These are phyloP conservation scores for Mantis religiosa DNA, from an alignment of 2,888 invertebrate species.

Conservation along the genomic window DNA sequence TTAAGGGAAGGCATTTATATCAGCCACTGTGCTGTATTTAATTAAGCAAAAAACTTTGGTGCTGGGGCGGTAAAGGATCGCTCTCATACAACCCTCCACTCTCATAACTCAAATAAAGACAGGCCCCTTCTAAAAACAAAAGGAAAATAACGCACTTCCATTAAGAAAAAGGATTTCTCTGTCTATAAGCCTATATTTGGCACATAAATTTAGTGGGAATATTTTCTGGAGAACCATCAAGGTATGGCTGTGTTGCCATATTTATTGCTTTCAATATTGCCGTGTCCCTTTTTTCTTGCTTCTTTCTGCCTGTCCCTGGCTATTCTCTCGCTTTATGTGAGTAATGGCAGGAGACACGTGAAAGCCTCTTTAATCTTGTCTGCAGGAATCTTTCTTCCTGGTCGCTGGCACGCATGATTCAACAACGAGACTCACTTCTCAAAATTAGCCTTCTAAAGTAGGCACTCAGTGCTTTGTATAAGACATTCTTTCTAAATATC, in stretches of 20 bases:
- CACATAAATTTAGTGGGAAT: background rate
- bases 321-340: background rate
- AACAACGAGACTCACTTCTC: too few species aligned
- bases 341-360: background rate
- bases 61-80: background rate
- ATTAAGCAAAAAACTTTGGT: background rate
- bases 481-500: too few species aligned
- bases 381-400: background rate
- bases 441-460: too few species aligned
- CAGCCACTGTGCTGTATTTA: background rate
- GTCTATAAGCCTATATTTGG: conserved; percentile 1
- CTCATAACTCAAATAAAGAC: background rate
- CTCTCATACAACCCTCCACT: background rate
- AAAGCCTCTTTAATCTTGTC: background rate
- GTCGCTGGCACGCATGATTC: background rate
- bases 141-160: background rate
- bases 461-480: too few species aligned
- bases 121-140: background rate
- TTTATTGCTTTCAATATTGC: conserved; percentile 6
- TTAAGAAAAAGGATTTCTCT: conserved; percentile 3
- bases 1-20: too few species aligned
- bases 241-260: background rate
- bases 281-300: background rate
- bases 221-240: conserved; percentile 5
- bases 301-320: background rate